A percentile compares a stretch with the other conserved stretches of the same genome.
phyloP scores from a whole-genome alignment of 2,113 vertebrate genomes.

The Atrichornis clamosus region DNA sequence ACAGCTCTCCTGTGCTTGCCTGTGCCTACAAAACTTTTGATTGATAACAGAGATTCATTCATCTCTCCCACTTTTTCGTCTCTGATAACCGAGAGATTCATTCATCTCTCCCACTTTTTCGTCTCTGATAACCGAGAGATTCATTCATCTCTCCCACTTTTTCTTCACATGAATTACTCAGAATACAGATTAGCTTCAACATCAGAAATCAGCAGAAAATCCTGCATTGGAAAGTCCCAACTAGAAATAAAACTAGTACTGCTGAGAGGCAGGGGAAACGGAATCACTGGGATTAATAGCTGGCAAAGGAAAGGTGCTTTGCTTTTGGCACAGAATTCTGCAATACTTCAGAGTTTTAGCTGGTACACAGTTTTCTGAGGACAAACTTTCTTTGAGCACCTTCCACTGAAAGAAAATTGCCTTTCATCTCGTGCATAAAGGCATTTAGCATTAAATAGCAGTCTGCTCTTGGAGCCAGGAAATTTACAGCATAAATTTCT shows the following conservation, averaged over 20 bases:
- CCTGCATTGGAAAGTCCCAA: not conserved
- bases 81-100: not conserved
- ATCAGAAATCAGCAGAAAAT: not conserved
- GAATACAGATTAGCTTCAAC: constrained; percentile 4
- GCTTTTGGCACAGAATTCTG: not conserved
- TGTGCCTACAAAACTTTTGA: constrained; percentile 16
- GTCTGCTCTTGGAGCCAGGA: not conserved
- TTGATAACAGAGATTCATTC: constrained; percentile 29
- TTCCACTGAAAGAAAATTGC: not conserved
- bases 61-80: not conserved
- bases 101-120: too few relatives aligned
- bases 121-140: too few relatives aligned
- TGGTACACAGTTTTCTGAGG: not conserved
- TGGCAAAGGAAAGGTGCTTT: not conserved
- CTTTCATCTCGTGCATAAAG: not conserved
- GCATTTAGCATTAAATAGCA: not conserved
- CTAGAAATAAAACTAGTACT: not conserved
- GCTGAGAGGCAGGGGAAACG: not conserved
- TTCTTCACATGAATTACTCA: not conserved
- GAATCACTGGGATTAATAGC: not conserved
- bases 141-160: constrained; percentile 35
- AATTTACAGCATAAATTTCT: not conserved
- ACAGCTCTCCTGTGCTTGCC: not conserved
- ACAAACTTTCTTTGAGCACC: not conserved
- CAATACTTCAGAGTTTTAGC: not conserved